Evolutionary conservation across 2,888 invertebrate genomes (phyloP).

Genomic region (Megastigmus dorsalis): DNA sequence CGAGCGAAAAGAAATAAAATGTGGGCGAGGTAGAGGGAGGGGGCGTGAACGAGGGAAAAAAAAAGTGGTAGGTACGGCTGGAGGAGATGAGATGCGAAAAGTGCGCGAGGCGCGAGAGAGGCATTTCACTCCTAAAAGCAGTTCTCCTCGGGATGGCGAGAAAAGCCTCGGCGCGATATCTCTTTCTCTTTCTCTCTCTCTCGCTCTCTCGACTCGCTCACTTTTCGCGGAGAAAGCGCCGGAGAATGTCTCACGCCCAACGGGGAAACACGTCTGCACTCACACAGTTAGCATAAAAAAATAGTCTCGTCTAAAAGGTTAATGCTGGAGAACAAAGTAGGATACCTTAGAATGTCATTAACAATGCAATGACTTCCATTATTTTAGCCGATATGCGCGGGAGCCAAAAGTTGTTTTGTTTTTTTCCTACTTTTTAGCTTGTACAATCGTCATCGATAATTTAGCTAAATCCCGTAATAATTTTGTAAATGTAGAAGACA

Average conservation of each 20-base stretch:
- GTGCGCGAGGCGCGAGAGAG: constrained; percentile 68
- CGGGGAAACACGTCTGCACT: constrained; percentile 45
- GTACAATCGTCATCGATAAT: too few relatives aligned
- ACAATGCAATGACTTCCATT: too few relatives aligned
- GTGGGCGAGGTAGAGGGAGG: not conserved
- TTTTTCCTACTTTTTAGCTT: too few relatives aligned
- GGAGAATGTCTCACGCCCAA: constrained; percentile 36
- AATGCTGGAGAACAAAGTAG: constrained; percentile 27
- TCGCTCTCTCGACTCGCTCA: not conserved
- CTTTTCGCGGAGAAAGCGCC: not conserved
- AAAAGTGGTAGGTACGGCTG: constrained; percentile 33
- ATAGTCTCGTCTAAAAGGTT: constrained; percentile 41
- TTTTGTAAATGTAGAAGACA: too few relatives aligned
- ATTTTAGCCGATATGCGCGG: too few relatives aligned
- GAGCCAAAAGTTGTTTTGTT: too few relatives aligned
- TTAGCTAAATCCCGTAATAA: too few relatives aligned
- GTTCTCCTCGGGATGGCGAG: constrained; percentile 17
- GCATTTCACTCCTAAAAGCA: constrained; percentile 55
- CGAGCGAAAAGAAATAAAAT: constrained; percentile 10
- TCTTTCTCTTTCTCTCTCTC: constrained; percentile 1
- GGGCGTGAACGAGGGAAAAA: constrained; percentile 40
- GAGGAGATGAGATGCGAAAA: constrained; percentile 60
- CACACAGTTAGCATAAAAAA: constrained; percentile 44
- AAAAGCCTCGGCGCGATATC: constrained; percentile 17
- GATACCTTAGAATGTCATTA: constrained; percentile 11